A percentile compares a stretch with the other conserved stretches of the same genome.
Conservation (phyloP, 2,888 invertebrate species). For the Macrophya annulata region DNA sequence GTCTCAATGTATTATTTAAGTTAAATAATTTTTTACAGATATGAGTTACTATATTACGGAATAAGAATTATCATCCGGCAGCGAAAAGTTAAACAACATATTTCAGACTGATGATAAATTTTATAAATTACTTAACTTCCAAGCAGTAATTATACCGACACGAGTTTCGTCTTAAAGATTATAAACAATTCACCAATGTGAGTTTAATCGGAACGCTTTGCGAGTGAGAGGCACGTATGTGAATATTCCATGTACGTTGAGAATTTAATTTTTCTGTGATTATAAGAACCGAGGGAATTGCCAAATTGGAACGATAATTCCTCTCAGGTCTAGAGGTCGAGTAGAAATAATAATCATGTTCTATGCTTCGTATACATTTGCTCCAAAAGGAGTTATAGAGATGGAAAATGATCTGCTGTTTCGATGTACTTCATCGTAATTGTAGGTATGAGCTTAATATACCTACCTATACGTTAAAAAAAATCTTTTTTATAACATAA, state of each 20-base stretch:
- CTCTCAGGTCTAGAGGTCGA: slow-evolving; percentile 38
- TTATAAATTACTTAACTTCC: slow-evolving; percentile 12
- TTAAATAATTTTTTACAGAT: not conserved
- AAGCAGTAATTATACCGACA: slow-evolving; percentile 31
- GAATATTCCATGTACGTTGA: slow-evolving; percentile 7
- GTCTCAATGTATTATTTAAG: not conserved
- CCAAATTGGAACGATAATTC: slow-evolving; percentile 67
- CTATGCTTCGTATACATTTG: not conserved
- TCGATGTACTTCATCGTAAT: slow-evolving; percentile 1
- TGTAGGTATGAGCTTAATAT: not conserved
- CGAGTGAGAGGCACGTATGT: not conserved
- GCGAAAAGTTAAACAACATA: slow-evolving; percentile 23
- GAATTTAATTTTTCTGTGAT: slow-evolving; percentile 28
- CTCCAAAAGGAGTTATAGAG: not conserved
- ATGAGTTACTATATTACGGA: not conserved
- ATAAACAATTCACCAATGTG: slow-evolving; percentile 35
- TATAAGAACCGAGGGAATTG: slow-evolving; percentile 62
- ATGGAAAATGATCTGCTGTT: slow-evolving; percentile 37
- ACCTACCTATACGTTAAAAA: not conserved
- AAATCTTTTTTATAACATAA: not conserved
- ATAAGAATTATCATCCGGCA: slow-evolving; percentile 8
- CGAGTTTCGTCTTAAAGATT: slow-evolving; percentile 16
- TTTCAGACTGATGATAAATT: slow-evolving; percentile 34
- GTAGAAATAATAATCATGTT: slow-evolving; percentile 13
- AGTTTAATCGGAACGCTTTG: slow-evolving; percentile 32